These are phyloP conservation scores for Neodiprion virginianus DNA, from an alignment of 1,140 invertebrate genomes.

Conservation along the genomic window DNA sequence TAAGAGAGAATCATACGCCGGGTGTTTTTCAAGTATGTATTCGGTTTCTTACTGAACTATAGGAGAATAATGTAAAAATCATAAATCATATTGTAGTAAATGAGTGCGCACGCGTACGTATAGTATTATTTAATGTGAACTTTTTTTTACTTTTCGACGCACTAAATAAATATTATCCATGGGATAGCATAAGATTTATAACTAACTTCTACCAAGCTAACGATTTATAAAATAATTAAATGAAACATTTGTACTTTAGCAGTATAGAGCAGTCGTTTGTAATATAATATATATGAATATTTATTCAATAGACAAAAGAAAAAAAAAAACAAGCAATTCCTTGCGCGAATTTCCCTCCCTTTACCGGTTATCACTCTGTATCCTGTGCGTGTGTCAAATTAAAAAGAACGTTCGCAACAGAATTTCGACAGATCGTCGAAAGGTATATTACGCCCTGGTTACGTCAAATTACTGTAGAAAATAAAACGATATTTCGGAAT, in stretches of 20 bases:
- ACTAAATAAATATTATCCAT: constrained; percentile 43
- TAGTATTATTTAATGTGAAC: too few relatives aligned
- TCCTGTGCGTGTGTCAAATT: not conserved
- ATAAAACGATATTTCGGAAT: not conserved
- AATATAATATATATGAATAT: constrained; percentile 42
- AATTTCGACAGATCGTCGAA: not conserved
- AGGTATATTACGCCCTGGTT: not conserved
- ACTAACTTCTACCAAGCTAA: constrained; percentile 36
- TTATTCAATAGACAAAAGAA: constrained; percentile 37
- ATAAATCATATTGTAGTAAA: too few relatives aligned
- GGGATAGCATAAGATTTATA: constrained; percentile 17
- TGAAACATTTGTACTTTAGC: constrained; percentile 64
- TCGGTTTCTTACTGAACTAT: too few relatives aligned
- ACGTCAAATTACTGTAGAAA: constrained; percentile 14
- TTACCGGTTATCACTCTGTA: not conserved
- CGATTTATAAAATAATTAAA: constrained; percentile 56
- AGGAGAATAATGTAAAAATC: too few relatives aligned
- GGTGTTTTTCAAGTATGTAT: too few relatives aligned
- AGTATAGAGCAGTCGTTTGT: constrained; percentile 63
- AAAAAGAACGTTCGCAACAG: not conserved
- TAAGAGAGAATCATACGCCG: too few relatives aligned
- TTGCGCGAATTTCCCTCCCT: not conserved
- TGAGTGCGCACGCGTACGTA: too few relatives aligned
- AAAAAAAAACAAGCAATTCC: not conserved
- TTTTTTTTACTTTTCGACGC: constrained; percentile 25